Base-by-base conservation (phyloP, 2,888 invertebrate genomes). In the Lithophane socia region DNA sequence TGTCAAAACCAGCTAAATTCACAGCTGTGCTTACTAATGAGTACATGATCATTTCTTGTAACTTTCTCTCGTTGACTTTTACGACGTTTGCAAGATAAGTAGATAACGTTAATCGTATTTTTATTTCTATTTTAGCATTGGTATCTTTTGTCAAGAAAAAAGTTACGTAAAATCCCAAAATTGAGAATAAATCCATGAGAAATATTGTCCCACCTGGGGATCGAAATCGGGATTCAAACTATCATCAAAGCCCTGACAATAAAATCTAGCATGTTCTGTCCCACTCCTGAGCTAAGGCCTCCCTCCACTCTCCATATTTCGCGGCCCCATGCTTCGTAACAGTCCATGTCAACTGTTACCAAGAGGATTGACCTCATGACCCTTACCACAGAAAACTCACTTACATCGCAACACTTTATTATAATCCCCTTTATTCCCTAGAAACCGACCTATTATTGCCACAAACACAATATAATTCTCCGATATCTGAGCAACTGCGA, bases 401-500 rank as follows among this genome's bases (percentile, higher is more conserved):
- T 13, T 18, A n/a, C 21, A 37, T 44, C 58, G 16, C n/a, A 42
- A 65, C 21, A 79, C 37, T 24, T 73, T 42, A 47, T 52, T 24
- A 37, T 37, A 61, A n/a, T 13, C n/a, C 24, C 49, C 24, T 68
- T 68, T 56, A 77, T 60, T 66, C 29, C 67, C 24, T 83, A 85
- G 76, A 70, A 81, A 76, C 85, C 12, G 7, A 54, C n/a, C 47
- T 37, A 73, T 66, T 73, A 64, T 64, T 63, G 77, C 29, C 37
- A 21, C 37, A 75, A 83, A 75, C 61, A 72, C 70, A 77, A 69
- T 76, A 69, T 47, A 73, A 54, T 68, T 58, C 65, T 58, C 44
- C 64, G 70, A 82, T 73, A 86, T 72, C 63, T 75, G 84, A 82
- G 84, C 67, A 44, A 83, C 65, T 37, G 29, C 37, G 24, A 56